Evolutionary conservation across 2,888 invertebrate species (phyloP).

Genomic region (Melinopterus prodromus): DNA sequence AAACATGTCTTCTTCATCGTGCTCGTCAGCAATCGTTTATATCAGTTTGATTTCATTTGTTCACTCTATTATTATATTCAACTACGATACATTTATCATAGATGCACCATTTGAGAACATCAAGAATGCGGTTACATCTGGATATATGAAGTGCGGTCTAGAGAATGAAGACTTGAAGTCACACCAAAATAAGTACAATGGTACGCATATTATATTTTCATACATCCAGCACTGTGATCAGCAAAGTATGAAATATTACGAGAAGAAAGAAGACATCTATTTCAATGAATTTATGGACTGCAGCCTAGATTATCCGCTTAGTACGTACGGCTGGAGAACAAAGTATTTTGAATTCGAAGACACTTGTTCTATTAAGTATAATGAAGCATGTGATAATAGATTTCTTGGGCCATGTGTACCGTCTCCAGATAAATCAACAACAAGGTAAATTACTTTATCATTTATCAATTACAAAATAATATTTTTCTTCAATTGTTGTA

Average conservation of each 20-base stretch:
- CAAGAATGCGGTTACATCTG: not conserved
- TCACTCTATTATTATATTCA: not conserved
- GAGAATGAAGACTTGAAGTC: not conserved
- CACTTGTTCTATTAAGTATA: not conserved
- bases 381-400: not conserved
- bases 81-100: not conserved
- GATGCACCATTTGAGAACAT: not conserved
- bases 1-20: not conserved
- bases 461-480: not conserved
- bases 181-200: not conserved
- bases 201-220: not conserved
- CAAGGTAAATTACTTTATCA: not conserved
- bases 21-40: not conserved
- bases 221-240: not conserved
- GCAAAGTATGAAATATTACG: not conserved
- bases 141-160: not conserved
- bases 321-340: not conserved
- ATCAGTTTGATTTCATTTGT: not conserved
- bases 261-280: not conserved
- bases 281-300: not conserved
- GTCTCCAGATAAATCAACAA: not conserved
- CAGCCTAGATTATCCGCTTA: not conserved
- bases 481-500: too few species aligned
- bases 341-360: not conserved
- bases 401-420: not conserved